Percentiles rank a stretch among this genome's conserved stretches.
Conservation (phyloP, 2,888 invertebrate species). For the Drosophila mimetica region DNA sequence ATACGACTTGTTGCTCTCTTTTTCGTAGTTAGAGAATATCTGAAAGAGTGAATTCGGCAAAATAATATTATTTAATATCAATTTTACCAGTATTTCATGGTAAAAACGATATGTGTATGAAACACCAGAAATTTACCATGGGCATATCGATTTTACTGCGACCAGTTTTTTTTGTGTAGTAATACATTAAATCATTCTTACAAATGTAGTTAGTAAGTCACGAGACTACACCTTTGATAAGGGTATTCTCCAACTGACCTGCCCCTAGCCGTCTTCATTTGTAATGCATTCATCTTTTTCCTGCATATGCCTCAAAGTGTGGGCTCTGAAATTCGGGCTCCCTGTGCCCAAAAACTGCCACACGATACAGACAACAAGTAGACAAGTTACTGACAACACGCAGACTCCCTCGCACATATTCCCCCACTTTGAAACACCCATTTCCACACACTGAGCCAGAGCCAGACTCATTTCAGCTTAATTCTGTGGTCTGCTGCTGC, state of each 20-base stretch:
- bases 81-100: too few relatives aligned
- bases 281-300: slow-evolving; percentile 74
- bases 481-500: slow-evolving; percentile 58
- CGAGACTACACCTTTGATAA: background rate
- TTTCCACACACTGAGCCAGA: slow-evolving; percentile 19
- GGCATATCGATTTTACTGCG: too few relatives aligned
- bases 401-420: slow-evolving; percentile 20
- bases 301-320: slow-evolving; percentile 30
- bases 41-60: too few relatives aligned
- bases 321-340: slow-evolving; percentile 51
- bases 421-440: slow-evolving; percentile 5
- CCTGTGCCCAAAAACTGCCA: slow-evolving; percentile 51
- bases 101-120: too few relatives aligned
- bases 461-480: slow-evolving; percentile 49
- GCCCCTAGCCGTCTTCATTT: slow-evolving; percentile 55
- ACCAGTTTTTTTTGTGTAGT: too few relatives aligned
- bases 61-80: too few relatives aligned
- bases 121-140: too few relatives aligned
- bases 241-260: slow-evolving; percentile 10
- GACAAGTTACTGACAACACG: slow-evolving; percentile 71
- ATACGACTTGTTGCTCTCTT: too few relatives aligned
- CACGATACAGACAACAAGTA: slow-evolving; percentile 68
- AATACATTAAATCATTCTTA: too few relatives aligned
- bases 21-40: too few relatives aligned
- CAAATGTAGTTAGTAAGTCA: background rate